phyloP scores from a whole-genome alignment of 1,140 invertebrate genomes.

The Neocloeon triangulifer region DNA sequence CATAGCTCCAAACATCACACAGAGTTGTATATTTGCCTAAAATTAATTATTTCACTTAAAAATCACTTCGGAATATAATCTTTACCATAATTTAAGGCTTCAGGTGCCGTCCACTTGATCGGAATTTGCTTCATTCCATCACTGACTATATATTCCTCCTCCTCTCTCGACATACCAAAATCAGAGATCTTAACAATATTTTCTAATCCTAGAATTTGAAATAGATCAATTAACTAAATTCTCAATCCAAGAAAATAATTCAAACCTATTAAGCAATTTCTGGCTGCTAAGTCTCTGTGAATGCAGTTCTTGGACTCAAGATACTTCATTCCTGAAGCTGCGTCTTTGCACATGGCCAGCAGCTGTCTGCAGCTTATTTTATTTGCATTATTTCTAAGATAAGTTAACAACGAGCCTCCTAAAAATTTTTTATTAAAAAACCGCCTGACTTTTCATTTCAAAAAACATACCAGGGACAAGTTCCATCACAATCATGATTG shows the following conservation, averaged over 20 bases:
- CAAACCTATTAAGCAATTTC: constrained; percentile 78
- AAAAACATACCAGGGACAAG: constrained; percentile 53
- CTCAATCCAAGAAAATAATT: not conserved
- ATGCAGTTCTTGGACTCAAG: constrained; percentile 92
- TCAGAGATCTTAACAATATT: constrained; percentile 90
- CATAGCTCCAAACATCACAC: constrained; percentile 97
- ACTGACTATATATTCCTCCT: constrained; percentile 91
- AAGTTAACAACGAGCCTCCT: constrained; percentile 78
- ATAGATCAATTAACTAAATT: not conserved
- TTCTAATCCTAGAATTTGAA: constrained; percentile 30
- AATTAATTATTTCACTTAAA: constrained; percentile 8
- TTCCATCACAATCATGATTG: constrained; percentile 99
- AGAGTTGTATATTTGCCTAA: constrained; percentile 86
- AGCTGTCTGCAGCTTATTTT: constrained; percentile 45
- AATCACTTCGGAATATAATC: constrained; percentile 6
- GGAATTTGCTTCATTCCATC: constrained; percentile 97
- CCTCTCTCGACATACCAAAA: constrained; percentile 95
- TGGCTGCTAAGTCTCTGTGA: constrained; percentile 81
- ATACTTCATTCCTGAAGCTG: constrained; percentile 86
- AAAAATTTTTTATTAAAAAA: constrained; percentile 11
- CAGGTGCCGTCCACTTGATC: constrained; percentile 94
- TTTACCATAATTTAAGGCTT: constrained; percentile 85
- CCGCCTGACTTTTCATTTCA: not conserved
- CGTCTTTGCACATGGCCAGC: constrained; percentile 79
- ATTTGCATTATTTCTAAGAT: constrained; percentile 53